Evolutionary conservation across 2,797 vertebrate species (phyloP).

Genomic region (Oryzias dopingdopingensis): DNA sequence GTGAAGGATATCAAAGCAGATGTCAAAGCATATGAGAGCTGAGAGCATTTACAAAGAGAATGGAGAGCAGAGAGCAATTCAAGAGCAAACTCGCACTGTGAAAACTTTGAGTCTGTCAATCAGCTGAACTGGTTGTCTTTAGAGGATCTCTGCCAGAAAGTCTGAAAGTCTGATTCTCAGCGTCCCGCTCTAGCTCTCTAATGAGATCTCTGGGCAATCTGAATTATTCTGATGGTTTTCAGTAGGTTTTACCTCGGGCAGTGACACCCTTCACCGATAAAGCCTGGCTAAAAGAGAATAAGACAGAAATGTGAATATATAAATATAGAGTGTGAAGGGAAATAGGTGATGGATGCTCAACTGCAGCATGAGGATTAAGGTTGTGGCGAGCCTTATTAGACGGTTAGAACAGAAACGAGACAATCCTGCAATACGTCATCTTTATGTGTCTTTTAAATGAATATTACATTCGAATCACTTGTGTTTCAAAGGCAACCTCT

Average conservation of each 20-base stretch:
- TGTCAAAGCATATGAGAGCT: slow-evolving; percentile 27
- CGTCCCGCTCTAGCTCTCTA: slow-evolving; percentile 60
- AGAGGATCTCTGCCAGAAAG: slow-evolving; percentile 54
- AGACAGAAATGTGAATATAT: slow-evolving; percentile 38
- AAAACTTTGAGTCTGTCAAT: slow-evolving; percentile 67
- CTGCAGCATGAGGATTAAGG: slow-evolving; percentile 3
- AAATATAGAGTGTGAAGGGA: slow-evolving; percentile 25
- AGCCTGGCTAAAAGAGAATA: slow-evolving; percentile 52
- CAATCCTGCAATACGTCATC: not conserved
- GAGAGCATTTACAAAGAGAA: slow-evolving; percentile 47
- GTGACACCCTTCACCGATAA: slow-evolving; percentile 50
- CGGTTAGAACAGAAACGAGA: not conserved
- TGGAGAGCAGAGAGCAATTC: slow-evolving; percentile 47
- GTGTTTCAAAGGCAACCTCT: slow-evolving; percentile 53
- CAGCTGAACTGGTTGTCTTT: slow-evolving; percentile 51
- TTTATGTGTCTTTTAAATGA: slow-evolving; percentile 2
- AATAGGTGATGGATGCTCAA: slow-evolving; percentile 15
- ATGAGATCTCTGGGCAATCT: slow-evolving; percentile 78
- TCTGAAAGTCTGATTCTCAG: slow-evolving; percentile 59
- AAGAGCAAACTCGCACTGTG: slow-evolving; percentile 61
- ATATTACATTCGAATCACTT: slow-evolving; percentile 7
- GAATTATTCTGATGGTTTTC: slow-evolving; percentile 77
- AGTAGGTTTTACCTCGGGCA: slow-evolving; percentile 48
- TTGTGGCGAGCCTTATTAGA: slow-evolving; percentile 14
- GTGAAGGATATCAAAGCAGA: slow-evolving; percentile 32